Evolutionary conservation across 2,888 invertebrate species (phyloP), one percentile per base, ranked within the genome.

Genomic region (Siphlonurus alternatus): DNA sequence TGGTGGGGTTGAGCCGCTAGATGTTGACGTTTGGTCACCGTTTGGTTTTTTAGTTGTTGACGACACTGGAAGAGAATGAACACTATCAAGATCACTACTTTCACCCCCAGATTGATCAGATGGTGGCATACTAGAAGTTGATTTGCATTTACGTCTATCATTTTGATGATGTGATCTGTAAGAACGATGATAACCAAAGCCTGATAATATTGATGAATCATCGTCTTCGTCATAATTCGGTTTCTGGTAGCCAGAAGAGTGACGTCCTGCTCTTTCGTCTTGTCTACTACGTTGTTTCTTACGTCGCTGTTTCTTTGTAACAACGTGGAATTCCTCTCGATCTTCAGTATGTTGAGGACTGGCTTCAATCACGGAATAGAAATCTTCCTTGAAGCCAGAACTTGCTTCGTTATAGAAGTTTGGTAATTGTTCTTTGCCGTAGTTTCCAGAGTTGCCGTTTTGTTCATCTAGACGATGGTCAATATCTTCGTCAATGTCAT

Each of bases 241-340:
- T 15, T 51, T 20, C 3, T 15, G 23, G 20, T 53, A 18, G 20
- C 51, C 59, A 15, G 51, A 22, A 59, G 20, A 24, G n/a, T 22
- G 22, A 7, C 25, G 59, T 25, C 63, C 51, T 20, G 22, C 59
- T 19, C 56, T 51, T 2, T 63, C 59, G 15, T 63, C 63, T n/a
- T 25, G 20, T 7, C 59, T 56, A 2, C 59, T 70, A n/a, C n/a
- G n/a, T 59, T 85, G 83, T 72, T 89, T 88, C 71, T 87, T 87
- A 71, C 86, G 83, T 72, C 86, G 85, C 75, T 88, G 88, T 74
- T 88, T 87, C 73, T 89, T 91, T 65, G 86, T 88, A 63, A 92
- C 91, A 63, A 89, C 87, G 74, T 87, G 85, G 77, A 90, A 92
- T 72, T 90, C 91, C n/a, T n/a, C n/a, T n/a, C n/a, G n/a, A 3